Base-by-base conservation (phyloP, 2,797 vertebrate species). In the Margarornis squamiger region DNA sequence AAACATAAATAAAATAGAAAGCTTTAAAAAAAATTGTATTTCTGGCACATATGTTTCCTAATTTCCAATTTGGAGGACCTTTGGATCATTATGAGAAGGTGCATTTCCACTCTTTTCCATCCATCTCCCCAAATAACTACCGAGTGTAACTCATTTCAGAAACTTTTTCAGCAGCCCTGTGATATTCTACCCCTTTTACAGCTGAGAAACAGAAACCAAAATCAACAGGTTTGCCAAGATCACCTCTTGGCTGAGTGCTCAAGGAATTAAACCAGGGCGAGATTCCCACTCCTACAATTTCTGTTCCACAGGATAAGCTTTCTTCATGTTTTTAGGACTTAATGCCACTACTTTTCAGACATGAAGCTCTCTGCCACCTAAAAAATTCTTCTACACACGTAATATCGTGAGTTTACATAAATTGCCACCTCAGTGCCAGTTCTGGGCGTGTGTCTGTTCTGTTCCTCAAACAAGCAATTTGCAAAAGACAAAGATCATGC, bases 371-470 rank as follows among this genome's bases (percentile, higher is more conserved):
- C 46, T 29, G 45, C 13, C 41, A 76, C 20, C 4, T 12, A 52
- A 58, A 84, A 22, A 52, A 65, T 27, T 51, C 7, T 55, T 62
- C 61, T 18, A 19, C 6, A 39, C 22, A 70, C n/a, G 29, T 15
- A 38, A 54, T 9, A 49, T 0, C 9, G 15, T 7, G 20, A 23
- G 1, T 65, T 48, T 29, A 13, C 14, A 12, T 27, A 23, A 15
- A 51, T 0, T 21, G 21, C 4, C 41, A 63, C 12, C 29, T 48
- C 57, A 21, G 8, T 32, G 23, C 0, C 0, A 63, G 17, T 10
- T 58, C 34, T 43, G 23, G 41, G 41, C 71, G 72, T 3, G 10
- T 24, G 19, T 36, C 21, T 80, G 52, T 45, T 32, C 63, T 23
- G 10, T 30, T 74, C 39, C 36, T 48, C 30, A 19, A 2, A 67